Evolutionary conservation across 1,140 invertebrate genomes (phyloP).

Genomic region (Cherax quadricarinatus): DNA sequence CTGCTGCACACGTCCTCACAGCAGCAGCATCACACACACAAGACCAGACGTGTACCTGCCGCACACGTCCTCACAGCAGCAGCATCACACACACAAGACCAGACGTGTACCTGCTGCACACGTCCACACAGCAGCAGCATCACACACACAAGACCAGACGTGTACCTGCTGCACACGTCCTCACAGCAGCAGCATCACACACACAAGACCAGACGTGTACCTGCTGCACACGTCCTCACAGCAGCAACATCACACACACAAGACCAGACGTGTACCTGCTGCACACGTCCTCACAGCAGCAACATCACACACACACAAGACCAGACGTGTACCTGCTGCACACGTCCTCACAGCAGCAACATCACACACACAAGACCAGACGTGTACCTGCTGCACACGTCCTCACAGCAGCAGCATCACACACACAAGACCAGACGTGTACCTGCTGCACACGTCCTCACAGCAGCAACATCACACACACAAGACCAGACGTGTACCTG

Average conservation of each 20-base stretch:
- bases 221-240: constrained; percentile 1
- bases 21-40: constrained; percentile 13
- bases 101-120: background rate
- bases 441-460: background rate
- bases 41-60: background rate
- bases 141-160: constrained; percentile 31
- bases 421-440: constrained; percentile 24
- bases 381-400: background rate
- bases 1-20: constrained; percentile 1
- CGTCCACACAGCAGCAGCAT: background rate
- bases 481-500: constrained; percentile 9
- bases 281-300: constrained; percentile 5
- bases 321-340: background rate
- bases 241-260: constrained; percentile 9
- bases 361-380: constrained; percentile 28
- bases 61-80: constrained; percentile 5
- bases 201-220: constrained; percentile 22
- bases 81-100: constrained; percentile 22
- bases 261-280: background rate
- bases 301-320: constrained; percentile 16
- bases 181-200: constrained; percentile 9
- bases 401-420: constrained; percentile 5
- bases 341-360: background rate
- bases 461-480: constrained; percentile 3
- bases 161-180: background rate